phyloP scores from a whole-genome alignment of 2,113 vertebrate species.

The Spermophilus dauricus region DNA sequence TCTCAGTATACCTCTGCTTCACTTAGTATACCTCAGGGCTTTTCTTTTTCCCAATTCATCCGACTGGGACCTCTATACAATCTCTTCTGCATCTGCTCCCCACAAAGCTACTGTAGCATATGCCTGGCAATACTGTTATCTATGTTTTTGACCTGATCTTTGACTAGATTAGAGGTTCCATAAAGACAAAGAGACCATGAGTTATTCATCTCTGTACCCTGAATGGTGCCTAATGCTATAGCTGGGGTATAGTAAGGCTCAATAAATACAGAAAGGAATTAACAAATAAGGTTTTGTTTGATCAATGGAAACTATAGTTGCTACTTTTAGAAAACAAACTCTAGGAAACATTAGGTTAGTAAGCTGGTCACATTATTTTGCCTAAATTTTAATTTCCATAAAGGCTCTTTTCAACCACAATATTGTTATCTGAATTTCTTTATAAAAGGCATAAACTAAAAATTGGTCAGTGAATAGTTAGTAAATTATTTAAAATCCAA shows the following conservation, averaged over 20 bases:
- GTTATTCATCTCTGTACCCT: neutral
- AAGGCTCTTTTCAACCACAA: constrained; percentile 31
- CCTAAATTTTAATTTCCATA: constrained; percentile 57
- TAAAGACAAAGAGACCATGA: neutral
- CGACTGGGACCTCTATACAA: neutral
- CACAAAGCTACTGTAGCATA: neutral
- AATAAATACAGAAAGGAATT: constrained; percentile 43
- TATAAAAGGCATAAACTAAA: constrained; percentile 48
- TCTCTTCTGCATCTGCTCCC: neutral
- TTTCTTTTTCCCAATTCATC: neutral
- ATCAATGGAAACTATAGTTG: neutral
- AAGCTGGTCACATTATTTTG: constrained; percentile 4
- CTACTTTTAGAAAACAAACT: constrained; percentile 61
- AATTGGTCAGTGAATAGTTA: neutral
- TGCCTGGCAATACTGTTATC: neutral
- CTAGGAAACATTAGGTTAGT: constrained; percentile 41
- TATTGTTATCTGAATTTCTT: constrained; percentile 58
- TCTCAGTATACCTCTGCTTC: neutral
- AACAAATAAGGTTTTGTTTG: constrained; percentile 6
- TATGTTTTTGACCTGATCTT: neutral
- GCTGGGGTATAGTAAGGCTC: constrained; percentile 61
- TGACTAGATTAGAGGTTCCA: neutral
- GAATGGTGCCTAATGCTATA: neutral
- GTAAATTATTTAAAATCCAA: constrained; percentile 52
- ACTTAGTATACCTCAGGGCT: neutral